Percentiles rank a stretch among this genome's conserved stretches.
These are phyloP conservation scores for Pipistrellus kuhlii DNA, from an alignment of 2,797 vertebrate species.

Conservation along the genomic window DNA sequence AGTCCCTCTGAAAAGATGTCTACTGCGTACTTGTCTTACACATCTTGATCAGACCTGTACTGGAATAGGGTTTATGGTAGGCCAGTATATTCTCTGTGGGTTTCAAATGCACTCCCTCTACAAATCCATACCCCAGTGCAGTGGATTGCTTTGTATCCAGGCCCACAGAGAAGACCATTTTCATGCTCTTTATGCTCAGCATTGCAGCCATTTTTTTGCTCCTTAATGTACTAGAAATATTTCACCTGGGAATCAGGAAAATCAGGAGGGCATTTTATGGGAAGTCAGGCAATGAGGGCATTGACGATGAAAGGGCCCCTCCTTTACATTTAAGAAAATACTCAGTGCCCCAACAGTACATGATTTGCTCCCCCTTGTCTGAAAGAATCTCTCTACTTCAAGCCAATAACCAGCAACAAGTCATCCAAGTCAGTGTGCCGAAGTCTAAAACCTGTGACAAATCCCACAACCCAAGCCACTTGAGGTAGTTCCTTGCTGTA, in stretches of 20 bases:
- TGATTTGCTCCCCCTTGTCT: constrained; percentile 81
- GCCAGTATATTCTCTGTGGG: constrained; percentile 95
- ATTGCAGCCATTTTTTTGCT: constrained; percentile 94
- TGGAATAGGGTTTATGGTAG: constrained; percentile 96
- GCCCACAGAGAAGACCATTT: constrained; percentile 97
- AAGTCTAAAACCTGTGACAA: constrained; percentile 73
- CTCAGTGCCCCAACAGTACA: constrained; percentile 88
- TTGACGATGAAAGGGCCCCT: constrained; percentile 85
- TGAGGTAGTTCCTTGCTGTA: constrained; percentile 56
- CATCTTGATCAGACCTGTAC: constrained; percentile 94
- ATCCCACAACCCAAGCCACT: constrained; percentile 64
- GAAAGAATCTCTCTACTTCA: constrained; percentile 88
- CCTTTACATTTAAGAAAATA: constrained; percentile 92
- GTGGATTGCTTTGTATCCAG: constrained; percentile 97
- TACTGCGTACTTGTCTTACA: constrained; percentile 95
- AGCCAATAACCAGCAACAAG: constrained; percentile 82
- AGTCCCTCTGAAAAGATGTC: constrained; percentile 94
- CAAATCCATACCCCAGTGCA: constrained; percentile 95
- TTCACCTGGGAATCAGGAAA: constrained; percentile 94
- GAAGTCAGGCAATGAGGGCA: constrained; percentile 80
- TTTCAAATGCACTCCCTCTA: constrained; percentile 94
- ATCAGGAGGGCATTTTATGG: constrained; percentile 91
- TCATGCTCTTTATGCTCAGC: constrained; percentile 97
- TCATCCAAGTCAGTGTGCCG: constrained; percentile 49
- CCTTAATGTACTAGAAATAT: constrained; percentile 95